Evolutionary conservation across 37 sponge, comb jelly and placozoan genomes (phyloP), one percentile per base, ranked within the genome.

Genomic region (Diacarnus erythraeanus): DNA sequence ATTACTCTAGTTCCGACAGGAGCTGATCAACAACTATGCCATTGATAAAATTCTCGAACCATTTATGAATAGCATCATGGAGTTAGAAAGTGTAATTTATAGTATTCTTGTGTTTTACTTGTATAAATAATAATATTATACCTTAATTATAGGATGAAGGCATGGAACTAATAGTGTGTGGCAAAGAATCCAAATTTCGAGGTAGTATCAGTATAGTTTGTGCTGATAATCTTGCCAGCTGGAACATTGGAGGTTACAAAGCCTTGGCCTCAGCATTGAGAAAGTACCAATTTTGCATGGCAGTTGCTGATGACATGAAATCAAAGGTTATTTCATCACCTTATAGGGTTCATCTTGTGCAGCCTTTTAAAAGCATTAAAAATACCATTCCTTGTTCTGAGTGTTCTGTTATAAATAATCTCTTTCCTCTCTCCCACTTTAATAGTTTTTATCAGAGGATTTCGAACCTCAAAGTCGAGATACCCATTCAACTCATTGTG

Each of bases 251-350:
- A 58, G 88, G 88, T 31, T 81, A 64, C 78, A 87, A 87, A 47
- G 72, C 77, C 22, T 42, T 87, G 9, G 20, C 66, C 6, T 39
- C 73, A 43, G 88, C 88, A 21, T 59, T 81, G 26, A n/a, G 88
- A 29, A 87, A 81, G 31, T 81, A 82, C 64, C 77, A 73, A n/a
- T 70, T 56, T 69, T 87, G 88, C 51, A 76, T 87, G 82, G 88
- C 78, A 31, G 57, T 51, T 33, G 72, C n/a, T 27, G 72, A 57
- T 3, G 77, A 80, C 27, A 81, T 87, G 82, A 41, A 58, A 29
- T 21, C 68, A 26, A 87, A 87, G 77, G 88, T 87, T 29, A 29
- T 35, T 57, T 30, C 3, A 20, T 15, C 21, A 8, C 29, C 3
- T 29, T 41, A n/a, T 27, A n/a, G 27, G 9, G 18, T 59, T n/a